phyloP scores from a whole-genome alignment of 2,113 vertebrate species.

The Nibea albiflora region DNA sequence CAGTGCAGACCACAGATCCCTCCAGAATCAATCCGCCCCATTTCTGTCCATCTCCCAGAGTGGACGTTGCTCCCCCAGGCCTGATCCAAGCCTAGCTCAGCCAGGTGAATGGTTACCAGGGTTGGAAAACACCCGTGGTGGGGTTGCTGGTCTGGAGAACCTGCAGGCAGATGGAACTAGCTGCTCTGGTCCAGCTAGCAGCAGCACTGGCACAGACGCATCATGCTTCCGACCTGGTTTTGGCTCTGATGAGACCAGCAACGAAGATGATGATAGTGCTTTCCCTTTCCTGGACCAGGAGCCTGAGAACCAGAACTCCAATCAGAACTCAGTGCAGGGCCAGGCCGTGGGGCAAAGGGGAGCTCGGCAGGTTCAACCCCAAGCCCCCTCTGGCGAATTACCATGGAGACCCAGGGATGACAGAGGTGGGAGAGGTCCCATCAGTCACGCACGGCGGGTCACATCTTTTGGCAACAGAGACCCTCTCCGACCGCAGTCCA shows the following conservation, averaged over 20 bases:
- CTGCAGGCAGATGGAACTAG: slow-evolving; percentile 60
- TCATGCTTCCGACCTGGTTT: slow-evolving; percentile 63
- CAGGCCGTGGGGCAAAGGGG: slow-evolving; percentile 42
- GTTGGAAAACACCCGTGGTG: slow-evolving; percentile 50
- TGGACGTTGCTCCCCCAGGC: slow-evolving; percentile 65
- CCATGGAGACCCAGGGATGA: slow-evolving; percentile 67
- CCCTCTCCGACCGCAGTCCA: slow-evolving; percentile 70
- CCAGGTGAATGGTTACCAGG: slow-evolving; percentile 68
- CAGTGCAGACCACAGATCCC: slow-evolving; percentile 49
- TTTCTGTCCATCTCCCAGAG: slow-evolving; percentile 73
- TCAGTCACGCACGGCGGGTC: slow-evolving; percentile 46
- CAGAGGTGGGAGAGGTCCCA: slow-evolving; percentile 41
- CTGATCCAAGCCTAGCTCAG: slow-evolving; percentile 64
- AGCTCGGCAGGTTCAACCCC: slow-evolving; percentile 48
- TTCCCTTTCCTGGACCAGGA: slow-evolving; percentile 74
- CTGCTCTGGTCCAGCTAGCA: slow-evolving; percentile 57
- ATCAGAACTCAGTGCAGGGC: slow-evolving; percentile 50
- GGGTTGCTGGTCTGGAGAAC: slow-evolving; percentile 56
- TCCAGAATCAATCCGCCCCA: slow-evolving; percentile 62
- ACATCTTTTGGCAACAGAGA: slow-evolving; percentile 60
- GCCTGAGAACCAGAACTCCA: slow-evolving; percentile 69
- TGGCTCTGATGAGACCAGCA: slow-evolving; percentile 66
- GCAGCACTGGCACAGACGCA: slow-evolving; percentile 23
- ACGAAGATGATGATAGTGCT: slow-evolving; percentile 58
- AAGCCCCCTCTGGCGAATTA: slow-evolving; percentile 42